These are phyloP conservation scores for Muscicapa adusta DNA, from an alignment of 2,113 vertebrate species.

Conservation along the genomic window DNA sequence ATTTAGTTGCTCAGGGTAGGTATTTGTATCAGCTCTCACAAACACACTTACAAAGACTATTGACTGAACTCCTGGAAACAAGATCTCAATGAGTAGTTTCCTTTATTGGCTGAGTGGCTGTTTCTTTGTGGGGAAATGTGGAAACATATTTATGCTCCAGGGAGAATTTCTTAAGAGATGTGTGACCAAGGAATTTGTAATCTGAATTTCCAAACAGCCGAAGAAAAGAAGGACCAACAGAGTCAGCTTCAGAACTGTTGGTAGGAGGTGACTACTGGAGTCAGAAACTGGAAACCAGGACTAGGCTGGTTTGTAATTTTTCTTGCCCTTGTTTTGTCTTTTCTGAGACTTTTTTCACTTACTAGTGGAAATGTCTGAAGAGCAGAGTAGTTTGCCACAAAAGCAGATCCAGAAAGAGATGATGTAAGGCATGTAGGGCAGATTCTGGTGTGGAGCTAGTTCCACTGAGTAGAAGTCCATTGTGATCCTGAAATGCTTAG, in stretches of 20 bases:
- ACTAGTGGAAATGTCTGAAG: neutral
- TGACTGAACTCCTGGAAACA: conserved; percentile 14
- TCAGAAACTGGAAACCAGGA: neutral
- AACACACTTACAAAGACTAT: neutral
- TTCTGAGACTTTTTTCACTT: neutral
- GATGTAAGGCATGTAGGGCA: neutral
- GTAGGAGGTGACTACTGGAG: neutral
- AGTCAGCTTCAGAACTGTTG: neutral
- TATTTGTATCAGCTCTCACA: neutral
- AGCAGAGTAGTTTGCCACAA: neutral
- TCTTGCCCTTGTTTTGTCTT: neutral
- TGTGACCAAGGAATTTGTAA: neutral
- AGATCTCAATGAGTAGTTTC: neutral
- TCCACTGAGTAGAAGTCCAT: neutral
- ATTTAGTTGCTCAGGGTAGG: neutral
- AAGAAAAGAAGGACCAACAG: neutral
- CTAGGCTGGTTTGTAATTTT: neutral
- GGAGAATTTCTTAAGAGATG: neutral
- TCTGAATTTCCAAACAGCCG: neutral
- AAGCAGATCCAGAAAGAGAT: neutral
- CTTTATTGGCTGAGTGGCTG: neutral
- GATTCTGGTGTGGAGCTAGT: neutral
- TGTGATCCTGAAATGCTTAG: neutral
- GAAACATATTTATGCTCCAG: neutral
- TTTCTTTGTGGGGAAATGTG: neutral